Conservation (phyloP, 2,797 vertebrate species). For the Channa striata region DNA sequence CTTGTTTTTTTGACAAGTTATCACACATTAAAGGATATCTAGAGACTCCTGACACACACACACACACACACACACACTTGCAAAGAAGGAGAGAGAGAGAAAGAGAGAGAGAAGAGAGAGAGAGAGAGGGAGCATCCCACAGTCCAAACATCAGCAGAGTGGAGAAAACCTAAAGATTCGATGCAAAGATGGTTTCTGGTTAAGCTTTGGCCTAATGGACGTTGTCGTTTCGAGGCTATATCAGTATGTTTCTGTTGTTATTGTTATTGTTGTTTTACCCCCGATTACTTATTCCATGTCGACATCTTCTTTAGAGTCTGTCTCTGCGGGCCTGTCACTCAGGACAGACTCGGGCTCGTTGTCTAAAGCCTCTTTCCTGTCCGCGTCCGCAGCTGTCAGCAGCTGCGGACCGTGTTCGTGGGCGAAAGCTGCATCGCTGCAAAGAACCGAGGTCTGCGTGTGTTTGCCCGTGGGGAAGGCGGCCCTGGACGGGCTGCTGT, state of each 20-base stretch:
- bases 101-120: slow-evolving; percentile 25
- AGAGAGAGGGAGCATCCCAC: slow-evolving; percentile 39
- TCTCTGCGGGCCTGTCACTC: slow-evolving; percentile 79
- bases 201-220: slow-evolving; percentile 83
- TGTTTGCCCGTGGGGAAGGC: slow-evolving; percentile 71
- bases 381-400: slow-evolving; percentile 77
- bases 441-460: slow-evolving; percentile 76
- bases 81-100: slow-evolving; percentile 22
- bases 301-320: slow-evolving; percentile 88
- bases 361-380: slow-evolving; percentile 82
- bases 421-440: slow-evolving; percentile 75
- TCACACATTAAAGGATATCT: slow-evolving; percentile 78
- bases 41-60: slow-evolving; percentile 56
- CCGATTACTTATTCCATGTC: slow-evolving; percentile 87
- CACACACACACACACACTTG: slow-evolving; percentile 41
- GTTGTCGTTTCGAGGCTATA: slow-evolving; percentile 63
- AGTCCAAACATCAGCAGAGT: slow-evolving; percentile 70
- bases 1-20: slow-evolving; percentile 78
- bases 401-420: slow-evolving; percentile 72
- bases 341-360: slow-evolving; percentile 74
- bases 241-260: slow-evolving; percentile 41
- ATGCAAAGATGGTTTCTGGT: slow-evolving; percentile 72
- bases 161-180: slow-evolving; percentile 53
- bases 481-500: slow-evolving; percentile 74
- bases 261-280: slow-evolving; percentile 44